These are phyloP conservation scores for Acropternis orthonyx DNA, from an alignment of 2,797 vertebrate species.

Conservation along the genomic window DNA sequence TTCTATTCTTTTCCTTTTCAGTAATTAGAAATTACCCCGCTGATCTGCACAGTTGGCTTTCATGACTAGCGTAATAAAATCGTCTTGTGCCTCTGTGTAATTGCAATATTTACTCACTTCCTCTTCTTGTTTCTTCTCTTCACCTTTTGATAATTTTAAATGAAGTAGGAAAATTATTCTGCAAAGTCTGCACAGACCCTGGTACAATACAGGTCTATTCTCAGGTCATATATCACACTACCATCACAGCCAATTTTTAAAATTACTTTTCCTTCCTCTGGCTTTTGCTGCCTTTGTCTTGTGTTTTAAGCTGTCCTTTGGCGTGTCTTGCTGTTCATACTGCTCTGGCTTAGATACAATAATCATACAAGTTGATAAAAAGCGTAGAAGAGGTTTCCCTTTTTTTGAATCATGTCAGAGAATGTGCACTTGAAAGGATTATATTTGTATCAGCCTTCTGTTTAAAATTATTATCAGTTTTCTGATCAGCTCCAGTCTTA, in stretches of 20 bases:
- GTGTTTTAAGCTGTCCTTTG: neutral
- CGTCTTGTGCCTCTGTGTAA: neutral
- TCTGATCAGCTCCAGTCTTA: neutral
- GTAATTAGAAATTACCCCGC: neutral
- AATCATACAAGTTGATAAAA: neutral
- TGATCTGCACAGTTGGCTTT: neutral
- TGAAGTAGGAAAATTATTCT: neutral
- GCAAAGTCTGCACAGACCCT: neutral
- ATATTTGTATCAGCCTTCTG: neutral
- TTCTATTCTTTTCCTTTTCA: neutral
- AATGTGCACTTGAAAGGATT: neutral
- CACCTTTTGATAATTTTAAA: neutral
- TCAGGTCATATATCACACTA: neutral
- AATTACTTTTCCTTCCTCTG: neutral
- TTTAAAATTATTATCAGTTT: neutral
- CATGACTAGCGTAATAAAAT: neutral
- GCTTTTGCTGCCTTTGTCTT: neutral
- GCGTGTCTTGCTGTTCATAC: neutral
- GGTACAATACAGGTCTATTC: neutral
- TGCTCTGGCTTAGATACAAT: neutral
- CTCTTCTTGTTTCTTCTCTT: neutral
- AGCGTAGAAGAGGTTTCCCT: neutral
- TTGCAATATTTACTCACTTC: neutral
- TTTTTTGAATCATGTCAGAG: neutral
- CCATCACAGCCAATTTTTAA: rapidly evolving